A percentile compares a stretch with the other conserved stretches of the same genome.
phyloP scores from a whole-genome alignment of 2,888 invertebrate species.

The Phymatocera aterrima region DNA sequence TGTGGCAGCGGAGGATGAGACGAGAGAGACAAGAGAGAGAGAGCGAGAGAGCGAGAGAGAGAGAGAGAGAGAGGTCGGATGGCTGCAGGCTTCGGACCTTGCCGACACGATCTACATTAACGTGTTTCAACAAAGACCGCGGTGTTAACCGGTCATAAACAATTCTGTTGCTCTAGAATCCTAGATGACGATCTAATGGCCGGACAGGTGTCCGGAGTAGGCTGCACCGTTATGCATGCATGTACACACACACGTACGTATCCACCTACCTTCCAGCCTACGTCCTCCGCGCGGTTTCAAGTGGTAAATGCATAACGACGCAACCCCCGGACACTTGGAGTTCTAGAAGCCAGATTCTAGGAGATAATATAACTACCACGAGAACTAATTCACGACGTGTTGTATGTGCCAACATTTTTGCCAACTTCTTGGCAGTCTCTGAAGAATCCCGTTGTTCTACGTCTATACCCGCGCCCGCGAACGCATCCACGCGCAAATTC shows the following conservation, averaged over 20 bases:
- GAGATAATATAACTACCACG: neutral
- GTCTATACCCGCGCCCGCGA: no score
- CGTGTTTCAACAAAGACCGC: neutral
- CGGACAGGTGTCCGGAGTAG: slow-evolving; percentile 32
- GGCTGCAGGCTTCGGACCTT: no score
- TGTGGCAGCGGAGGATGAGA: no score
- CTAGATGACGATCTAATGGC: slow-evolving; percentile 40
- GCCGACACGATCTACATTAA: slow-evolving; percentile 1
- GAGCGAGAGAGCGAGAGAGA: no score
- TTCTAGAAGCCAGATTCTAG: no score
- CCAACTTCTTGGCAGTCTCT: slow-evolving; percentile 3
- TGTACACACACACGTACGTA: no score
- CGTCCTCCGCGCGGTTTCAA: neutral
- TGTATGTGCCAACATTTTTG: neutral
- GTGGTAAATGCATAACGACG: slow-evolving; percentile 22
- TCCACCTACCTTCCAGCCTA: no score
- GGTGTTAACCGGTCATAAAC: slow-evolving; percentile 34
- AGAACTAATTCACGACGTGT: slow-evolving; percentile 4
- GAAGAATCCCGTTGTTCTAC: neutral
- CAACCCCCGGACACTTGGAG: slow-evolving; percentile 2
- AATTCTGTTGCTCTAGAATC: slow-evolving; percentile 29
- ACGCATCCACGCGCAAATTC: neutral
- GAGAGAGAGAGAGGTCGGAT: no score
- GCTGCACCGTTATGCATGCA: slow-evolving; percentile 35
- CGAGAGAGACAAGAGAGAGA: no score